Evolutionary conservation across 64 coral and sea anemone species (phyloP).

Genomic region (Stichodactyla helianthus): DNA sequence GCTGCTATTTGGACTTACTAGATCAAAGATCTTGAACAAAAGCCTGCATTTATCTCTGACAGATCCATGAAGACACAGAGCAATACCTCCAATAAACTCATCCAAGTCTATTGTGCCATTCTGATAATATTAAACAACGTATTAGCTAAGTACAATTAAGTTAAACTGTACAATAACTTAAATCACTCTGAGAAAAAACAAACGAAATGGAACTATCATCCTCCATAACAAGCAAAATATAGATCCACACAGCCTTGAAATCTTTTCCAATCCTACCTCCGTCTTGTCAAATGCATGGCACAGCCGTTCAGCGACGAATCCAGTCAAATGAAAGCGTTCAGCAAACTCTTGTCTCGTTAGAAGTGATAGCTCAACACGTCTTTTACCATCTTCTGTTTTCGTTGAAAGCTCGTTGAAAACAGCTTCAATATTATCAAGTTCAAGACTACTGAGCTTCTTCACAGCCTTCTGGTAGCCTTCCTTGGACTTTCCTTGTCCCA

Average conservation of each 20-base stretch:
- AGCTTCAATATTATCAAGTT: conserved; percentile 81
- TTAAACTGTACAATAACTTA: too few species aligned
- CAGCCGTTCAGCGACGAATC: conserved; percentile 79
- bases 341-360: conserved; percentile 90
- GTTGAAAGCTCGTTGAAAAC: conserved; percentile 89
- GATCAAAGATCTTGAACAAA: conserved; percentile 87
- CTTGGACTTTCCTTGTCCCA: conserved; percentile 84
- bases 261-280: conserved; percentile 50
- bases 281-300: conserved; percentile 91
- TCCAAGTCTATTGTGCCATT: conserved; percentile 95
- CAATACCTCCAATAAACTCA: conserved; percentile 97
- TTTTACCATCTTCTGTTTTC: conserved; percentile 70
- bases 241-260: background rate
- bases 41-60: conserved; percentile 95
- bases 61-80: conserved; percentile 88
- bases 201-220: too few species aligned
- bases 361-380: conserved; percentile 63
- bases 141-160: too few species aligned
- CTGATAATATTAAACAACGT: conserved; percentile 14
- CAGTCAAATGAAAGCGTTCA: conserved; percentile 78
- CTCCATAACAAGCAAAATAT: background rate
- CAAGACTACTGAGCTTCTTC: conserved; percentile 79
- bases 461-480: conserved; percentile 79
- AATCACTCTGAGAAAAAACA: too few species aligned
- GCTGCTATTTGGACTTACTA: conserved; percentile 41